These are phyloP conservation scores for Drosophila prostipennis DNA, from an alignment of 2,888 invertebrate species.

Conservation along the genomic window DNA sequence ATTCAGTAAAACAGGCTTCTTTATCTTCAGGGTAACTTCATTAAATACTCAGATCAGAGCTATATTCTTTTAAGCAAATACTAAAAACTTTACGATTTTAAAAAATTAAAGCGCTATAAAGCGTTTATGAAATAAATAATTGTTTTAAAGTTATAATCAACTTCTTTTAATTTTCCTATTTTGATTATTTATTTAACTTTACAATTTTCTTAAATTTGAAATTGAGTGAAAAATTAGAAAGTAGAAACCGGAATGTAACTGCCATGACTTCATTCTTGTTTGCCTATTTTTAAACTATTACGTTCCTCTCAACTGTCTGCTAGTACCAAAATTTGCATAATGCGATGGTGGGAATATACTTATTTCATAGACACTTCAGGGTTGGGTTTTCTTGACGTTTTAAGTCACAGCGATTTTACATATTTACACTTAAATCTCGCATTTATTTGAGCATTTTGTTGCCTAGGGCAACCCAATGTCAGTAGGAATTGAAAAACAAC, in stretches of 20 bases:
- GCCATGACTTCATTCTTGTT: background rate
- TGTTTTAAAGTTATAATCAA: too few species aligned
- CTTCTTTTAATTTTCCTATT: too few species aligned
- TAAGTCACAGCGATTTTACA: slow-evolving; percentile 3
- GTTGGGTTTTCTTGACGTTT: slow-evolving; percentile 17
- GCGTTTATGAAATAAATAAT: too few species aligned
- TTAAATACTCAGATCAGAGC: background rate
- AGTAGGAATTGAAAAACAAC: background rate
- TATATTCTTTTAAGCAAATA: background rate
- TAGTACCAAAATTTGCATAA: slow-evolving; percentile 16
- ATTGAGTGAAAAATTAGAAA: background rate
- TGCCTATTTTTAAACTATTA: slow-evolving; percentile 16
- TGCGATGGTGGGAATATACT: background rate
- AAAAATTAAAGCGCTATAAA: too few species aligned
- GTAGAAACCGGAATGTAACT: background rate
- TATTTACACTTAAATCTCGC: slow-evolving; percentile 26
- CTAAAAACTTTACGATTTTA: too few species aligned
- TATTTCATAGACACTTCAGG: slow-evolving; percentile 2
- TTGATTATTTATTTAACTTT: too few species aligned
- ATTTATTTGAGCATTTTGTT: slow-evolving; percentile 60
- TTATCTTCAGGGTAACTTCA: background rate
- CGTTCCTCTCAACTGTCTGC: background rate
- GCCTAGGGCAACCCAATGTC: slow-evolving; percentile 49
- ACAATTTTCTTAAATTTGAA: background rate
- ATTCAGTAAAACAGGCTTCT: background rate